These are phyloP conservation scores for Gasterosteus aculeatus DNA, from an alignment of 2,113 vertebrate species.

Conservation along the genomic window DNA sequence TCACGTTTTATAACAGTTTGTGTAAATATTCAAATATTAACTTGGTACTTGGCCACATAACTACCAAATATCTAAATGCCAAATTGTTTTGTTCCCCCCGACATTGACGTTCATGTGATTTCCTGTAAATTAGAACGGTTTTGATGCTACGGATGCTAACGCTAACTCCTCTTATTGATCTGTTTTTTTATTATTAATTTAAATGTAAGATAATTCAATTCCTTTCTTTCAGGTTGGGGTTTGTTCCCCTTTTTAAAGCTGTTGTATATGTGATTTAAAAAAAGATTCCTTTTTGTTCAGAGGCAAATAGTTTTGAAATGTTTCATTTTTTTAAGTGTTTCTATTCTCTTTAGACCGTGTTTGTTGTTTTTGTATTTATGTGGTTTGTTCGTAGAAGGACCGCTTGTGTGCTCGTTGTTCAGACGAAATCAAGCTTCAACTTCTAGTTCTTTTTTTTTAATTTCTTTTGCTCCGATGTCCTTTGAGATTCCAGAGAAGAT, in stretches of 20 bases:
- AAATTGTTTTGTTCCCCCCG: constrained; percentile 58
- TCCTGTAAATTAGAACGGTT: constrained; percentile 54
- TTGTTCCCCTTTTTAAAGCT: constrained; percentile 73
- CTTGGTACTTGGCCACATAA: constrained; percentile 72
- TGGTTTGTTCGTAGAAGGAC: constrained; percentile 79
- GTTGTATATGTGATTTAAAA: constrained; percentile 81
- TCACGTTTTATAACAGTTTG: constrained; percentile 53
- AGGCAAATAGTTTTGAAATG: constrained; percentile 76
- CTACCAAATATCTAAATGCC: constrained; percentile 85
- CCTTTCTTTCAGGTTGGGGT: constrained; percentile 82
- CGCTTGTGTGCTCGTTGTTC: constrained; percentile 65
- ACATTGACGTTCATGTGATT: constrained; percentile 43
- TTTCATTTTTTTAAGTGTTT: constrained; percentile 79
- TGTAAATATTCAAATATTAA: constrained; percentile 65
- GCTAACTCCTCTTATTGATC: constrained; percentile 60
- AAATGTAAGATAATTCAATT: constrained; percentile 83
- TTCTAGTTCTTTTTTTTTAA: too few species aligned
- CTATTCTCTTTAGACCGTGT: constrained; percentile 70
- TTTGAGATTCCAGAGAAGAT: not conserved
- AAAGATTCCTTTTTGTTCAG: constrained; percentile 63
- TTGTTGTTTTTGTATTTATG: constrained; percentile 77
- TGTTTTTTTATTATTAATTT: constrained; percentile 77
- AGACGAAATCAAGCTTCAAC: constrained; percentile 41
- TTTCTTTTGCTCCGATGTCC: not conserved
- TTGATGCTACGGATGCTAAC: constrained; percentile 67